Evolutionary conservation across 1,140 invertebrate genomes (phyloP).

Genomic region (Elysia chlorotica): DNA sequence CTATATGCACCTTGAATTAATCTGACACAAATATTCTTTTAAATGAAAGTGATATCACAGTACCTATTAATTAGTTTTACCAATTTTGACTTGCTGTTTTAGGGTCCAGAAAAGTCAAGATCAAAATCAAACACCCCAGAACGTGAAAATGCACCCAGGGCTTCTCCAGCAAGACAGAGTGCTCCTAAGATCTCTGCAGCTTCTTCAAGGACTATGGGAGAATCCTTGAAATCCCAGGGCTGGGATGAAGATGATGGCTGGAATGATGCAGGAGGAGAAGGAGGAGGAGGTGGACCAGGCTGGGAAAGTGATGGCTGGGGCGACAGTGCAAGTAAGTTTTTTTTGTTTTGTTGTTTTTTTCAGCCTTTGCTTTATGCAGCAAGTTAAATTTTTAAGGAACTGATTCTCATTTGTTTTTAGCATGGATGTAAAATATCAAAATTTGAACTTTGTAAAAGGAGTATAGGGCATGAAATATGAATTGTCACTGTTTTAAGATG

Average conservation of each 20-base stretch:
- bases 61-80: too few species aligned
- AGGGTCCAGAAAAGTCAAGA: slow-evolving; percentile 11
- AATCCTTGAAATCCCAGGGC: slow-evolving; percentile 15
- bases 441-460: neutral
- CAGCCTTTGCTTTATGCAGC: neutral
- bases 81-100: neutral
- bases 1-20: neutral
- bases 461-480: neutral
- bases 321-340: slow-evolving; percentile 11
- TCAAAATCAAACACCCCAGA: slow-evolving; percentile 14
- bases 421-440: neutral
- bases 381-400: neutral
- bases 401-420: neutral
- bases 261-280: slow-evolving; percentile 24
- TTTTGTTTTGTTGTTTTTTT: neutral
- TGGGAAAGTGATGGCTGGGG: slow-evolving; percentile 35
- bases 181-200: neutral
- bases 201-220: neutral
- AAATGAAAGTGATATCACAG: too few species aligned
- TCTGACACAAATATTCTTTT: neutral
- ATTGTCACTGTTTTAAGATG: neutral
- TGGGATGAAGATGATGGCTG: slow-evolving; percentile 27
- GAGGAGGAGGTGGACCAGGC: slow-evolving; percentile 26
- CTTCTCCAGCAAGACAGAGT: slow-evolving; percentile 9
- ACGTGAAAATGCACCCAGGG: slow-evolving; percentile 24